phyloP scores from a whole-genome alignment of 2,888 invertebrate genomes.

The Pogonocherus hispidulus region DNA sequence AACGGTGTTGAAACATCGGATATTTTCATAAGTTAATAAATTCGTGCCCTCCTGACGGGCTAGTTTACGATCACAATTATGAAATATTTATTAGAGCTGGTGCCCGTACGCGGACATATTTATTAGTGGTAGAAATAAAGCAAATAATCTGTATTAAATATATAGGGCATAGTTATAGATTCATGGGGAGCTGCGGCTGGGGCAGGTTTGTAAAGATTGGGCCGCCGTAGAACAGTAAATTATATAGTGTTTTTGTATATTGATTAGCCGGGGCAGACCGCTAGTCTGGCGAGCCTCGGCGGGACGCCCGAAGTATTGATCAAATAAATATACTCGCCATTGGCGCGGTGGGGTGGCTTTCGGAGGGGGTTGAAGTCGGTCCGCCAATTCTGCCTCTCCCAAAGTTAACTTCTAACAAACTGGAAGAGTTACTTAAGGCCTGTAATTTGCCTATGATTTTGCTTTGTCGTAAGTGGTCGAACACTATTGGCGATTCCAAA shows the following conservation, averaged over 20 bases:
- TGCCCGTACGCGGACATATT: constrained; percentile 66
- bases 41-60: constrained; percentile 56
- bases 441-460: too few species aligned
- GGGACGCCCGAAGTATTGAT: constrained; percentile 68
- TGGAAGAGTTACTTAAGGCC: neutral
- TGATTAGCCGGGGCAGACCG: constrained; percentile 66
- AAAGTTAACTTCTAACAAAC: neutral
- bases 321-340: constrained; percentile 65
- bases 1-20: constrained; percentile 54
- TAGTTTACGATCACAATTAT: constrained; percentile 65
- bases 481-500: too few species aligned
- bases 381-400: neutral
- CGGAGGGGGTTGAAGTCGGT: neutral
- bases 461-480: too few species aligned
- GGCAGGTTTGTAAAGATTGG: constrained; percentile 56
- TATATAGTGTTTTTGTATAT: constrained; percentile 68
- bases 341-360: constrained; percentile 24
- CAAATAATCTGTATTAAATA: constrained; percentile 65
- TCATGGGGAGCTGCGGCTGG: constrained; percentile 56
- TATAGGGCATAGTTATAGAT: constrained; percentile 63
- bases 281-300: constrained; percentile 66
- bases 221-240: constrained; percentile 64
- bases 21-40: constrained; percentile 56
- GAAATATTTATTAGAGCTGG: constrained; percentile 67
- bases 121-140: constrained; percentile 68